phyloP scores from a whole-genome alignment of 2,797 vertebrate genomes.

The Eulemur coronatus region DNA sequence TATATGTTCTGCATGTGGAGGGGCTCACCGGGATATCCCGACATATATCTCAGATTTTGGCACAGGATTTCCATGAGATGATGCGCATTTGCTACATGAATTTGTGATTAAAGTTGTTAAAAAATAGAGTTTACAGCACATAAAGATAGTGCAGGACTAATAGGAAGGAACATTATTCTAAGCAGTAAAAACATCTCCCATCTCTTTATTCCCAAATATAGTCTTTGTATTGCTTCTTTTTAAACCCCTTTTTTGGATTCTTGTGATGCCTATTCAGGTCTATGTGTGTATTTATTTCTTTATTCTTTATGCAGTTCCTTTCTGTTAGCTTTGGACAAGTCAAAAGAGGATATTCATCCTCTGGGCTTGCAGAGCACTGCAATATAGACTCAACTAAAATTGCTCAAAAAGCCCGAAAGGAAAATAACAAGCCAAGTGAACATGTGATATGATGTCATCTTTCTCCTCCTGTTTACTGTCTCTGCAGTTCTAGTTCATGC shows the following conservation, averaged over 20 bases:
- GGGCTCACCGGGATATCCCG: not conserved
- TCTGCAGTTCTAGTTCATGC: not conserved
- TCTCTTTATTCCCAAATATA: not conserved
- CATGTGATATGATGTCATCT: not conserved
- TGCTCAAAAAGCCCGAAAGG: not conserved
- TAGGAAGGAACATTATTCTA: not conserved
- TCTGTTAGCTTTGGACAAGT: slow-evolving; percentile 41
- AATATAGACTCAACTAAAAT: slow-evolving; percentile 57
- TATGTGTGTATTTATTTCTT: slow-evolving; percentile 40
- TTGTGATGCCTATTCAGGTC: not conserved
- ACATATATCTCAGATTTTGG: not conserved
- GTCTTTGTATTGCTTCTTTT: not conserved
- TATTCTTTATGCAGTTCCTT: slow-evolving; percentile 26
- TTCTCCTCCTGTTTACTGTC: not conserved
- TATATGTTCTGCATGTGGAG: not conserved
- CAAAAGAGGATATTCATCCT: slow-evolving; percentile 37
- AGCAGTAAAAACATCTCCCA: not conserved
- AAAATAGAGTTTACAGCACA: not conserved
- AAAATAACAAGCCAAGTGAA: not conserved
- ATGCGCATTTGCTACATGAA: not conserved
- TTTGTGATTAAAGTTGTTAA: not conserved
- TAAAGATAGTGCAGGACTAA: not conserved
- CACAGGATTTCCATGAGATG: not conserved
- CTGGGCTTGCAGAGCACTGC: slow-evolving; percentile 35
- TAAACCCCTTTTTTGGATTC: not conserved